Evolutionary conservation across 2,797 vertebrate genomes (phyloP), one percentile per base, ranked within the genome.

Genomic region (Pelodytes ibericus): DNA sequence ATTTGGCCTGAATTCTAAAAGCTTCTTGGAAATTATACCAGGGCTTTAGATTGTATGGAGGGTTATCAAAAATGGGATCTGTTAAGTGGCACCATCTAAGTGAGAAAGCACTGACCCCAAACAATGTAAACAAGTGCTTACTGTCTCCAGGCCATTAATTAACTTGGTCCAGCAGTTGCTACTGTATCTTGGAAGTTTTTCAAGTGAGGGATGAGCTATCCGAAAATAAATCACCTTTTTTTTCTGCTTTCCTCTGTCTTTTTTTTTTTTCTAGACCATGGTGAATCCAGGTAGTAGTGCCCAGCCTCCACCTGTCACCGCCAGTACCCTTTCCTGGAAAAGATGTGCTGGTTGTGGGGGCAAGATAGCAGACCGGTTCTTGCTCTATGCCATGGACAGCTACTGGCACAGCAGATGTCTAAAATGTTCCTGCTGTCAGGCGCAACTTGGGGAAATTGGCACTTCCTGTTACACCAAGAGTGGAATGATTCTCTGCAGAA

Each of bases 331-430:
- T 84, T 95, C 96, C 78, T 98, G 97, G 96, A 98, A 99, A 88
- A 93, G 96, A 76, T 96, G 97, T 49, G 97, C 97, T 11, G 97
- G 97, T 80, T 99, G 97, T 68, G 96, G 97, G 83, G 97, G 96
- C 79, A 98, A 98, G 89, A 99, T 99, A 80, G 95, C 95, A 2
- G 97, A 99, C 88, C 97, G 97, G 59, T 99, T 99, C 91, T 95
- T 99, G 84, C 96, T 99, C 69, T 99, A 98, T 86, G 95, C 97
- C 89, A 99, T 99, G 96, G 97, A 99, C 94, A 96, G 95, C 93
- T 99, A 99, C 89, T 99, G 97, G 97, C 97, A 99, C 92, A 99
- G 95, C 90, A 96, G 97, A 74, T 99, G 97, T 91, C 95, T 99
- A 83, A 98, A 98, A 91, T 99, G 97, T 84, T 98, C 96, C 75